These are phyloP conservation scores for Eutolmus rufibarbis DNA, from an alignment of 2,888 invertebrate species.

Conservation along the genomic window DNA sequence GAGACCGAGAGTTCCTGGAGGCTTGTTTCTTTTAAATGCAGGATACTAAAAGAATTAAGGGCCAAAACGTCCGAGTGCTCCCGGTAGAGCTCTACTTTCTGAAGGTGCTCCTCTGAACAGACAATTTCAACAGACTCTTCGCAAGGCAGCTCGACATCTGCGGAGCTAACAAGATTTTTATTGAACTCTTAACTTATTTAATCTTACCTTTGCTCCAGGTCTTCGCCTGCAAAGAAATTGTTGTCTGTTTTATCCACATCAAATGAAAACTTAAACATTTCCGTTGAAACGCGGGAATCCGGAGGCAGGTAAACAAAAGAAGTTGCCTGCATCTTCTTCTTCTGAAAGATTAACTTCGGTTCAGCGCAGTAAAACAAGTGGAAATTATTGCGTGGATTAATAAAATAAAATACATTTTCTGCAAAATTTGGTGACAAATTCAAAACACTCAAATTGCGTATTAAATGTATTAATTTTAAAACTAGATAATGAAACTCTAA, in stretches of 20 bases:
- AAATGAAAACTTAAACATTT: slow-evolving; percentile 42
- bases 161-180: neutral
- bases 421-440: neutral
- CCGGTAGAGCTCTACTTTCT: neutral
- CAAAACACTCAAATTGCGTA: neutral
- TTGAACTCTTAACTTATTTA: neutral
- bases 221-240: neutral
- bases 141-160: neutral
- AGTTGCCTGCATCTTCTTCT: neutral
- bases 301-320: neutral
- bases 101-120: neutral
- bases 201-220: neutral
- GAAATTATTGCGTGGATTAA: neutral
- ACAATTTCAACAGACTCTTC: neutral
- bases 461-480: neutral
- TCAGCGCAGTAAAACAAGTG: neutral
- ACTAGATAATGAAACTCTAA: neutral
- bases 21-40: neutral
- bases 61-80: neutral
- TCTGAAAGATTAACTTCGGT: neutral
- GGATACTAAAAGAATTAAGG: neutral
- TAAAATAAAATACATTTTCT: neutral
- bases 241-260: slow-evolving; percentile 1
- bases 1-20: neutral
- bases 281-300: neutral